A percentile compares a stretch with the other conserved stretches of the same genome.
phyloP scores from a whole-genome alignment of 2,797 vertebrate genomes.

The Fundulus diaphanus region DNA sequence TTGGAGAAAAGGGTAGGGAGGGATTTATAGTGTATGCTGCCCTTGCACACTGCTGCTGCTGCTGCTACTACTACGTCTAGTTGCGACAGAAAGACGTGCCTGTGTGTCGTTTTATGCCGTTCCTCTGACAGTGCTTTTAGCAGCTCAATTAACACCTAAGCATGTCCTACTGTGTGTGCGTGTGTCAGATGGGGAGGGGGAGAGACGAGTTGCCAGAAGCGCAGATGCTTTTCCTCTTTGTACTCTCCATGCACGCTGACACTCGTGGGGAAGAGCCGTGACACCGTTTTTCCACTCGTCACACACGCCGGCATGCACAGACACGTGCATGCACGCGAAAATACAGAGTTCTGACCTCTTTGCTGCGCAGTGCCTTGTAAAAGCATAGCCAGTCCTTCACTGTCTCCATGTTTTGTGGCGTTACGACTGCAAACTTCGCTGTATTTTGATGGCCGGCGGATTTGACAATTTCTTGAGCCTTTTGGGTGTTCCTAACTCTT shows the following conservation, averaged over 20 bases:
- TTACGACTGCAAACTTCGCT: background rate
- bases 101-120: conserved; percentile 24
- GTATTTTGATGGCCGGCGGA: background rate
- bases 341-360: background rate
- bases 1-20: background rate
- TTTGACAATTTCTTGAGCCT: background rate
- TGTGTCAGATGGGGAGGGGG: conserved; percentile 8
- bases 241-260: conserved; percentile 69
- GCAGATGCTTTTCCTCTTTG: conserved; percentile 72
- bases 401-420: background rate
- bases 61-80: background rate
- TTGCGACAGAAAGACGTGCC: background rate
- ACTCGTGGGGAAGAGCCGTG: conserved; percentile 61
- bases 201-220: conserved; percentile 58
- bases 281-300: conserved; percentile 68
- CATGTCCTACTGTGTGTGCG: conserved; percentile 45
- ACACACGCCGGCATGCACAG: conserved; percentile 29
- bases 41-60: background rate
- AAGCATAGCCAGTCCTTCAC: no score
- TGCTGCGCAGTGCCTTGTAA: background rate
- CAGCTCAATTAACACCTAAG: conserved; percentile 66
- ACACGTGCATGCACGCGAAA: background rate
- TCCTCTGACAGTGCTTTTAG: conserved; percentile 48
- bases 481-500: no score
- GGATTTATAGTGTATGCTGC: background rate